These are phyloP conservation scores for Pseudorhombus dupliciocellatus DNA, from an alignment of 2,113 vertebrate species.

Conservation along the genomic window DNA sequence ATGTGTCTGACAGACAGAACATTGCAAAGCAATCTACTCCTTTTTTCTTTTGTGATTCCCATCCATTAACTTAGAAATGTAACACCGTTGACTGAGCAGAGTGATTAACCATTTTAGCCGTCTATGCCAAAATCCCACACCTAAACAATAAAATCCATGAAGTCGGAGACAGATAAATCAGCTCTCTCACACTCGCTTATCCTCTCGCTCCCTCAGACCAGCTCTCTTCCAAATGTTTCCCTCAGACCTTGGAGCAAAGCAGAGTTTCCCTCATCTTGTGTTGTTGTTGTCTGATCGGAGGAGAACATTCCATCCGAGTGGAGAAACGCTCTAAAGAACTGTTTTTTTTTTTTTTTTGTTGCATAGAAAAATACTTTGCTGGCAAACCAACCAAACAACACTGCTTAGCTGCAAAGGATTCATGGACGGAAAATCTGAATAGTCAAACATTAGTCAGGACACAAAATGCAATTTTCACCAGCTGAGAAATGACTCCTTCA, in stretches of 20 bases:
- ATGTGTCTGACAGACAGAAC: conserved; percentile 5
- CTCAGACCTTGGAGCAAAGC: conserved; percentile 45
- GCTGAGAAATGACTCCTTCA: neutral
- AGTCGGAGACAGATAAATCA: conserved; percentile 70
- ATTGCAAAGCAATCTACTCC: neutral
- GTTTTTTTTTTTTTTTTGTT: conserved; percentile 22
- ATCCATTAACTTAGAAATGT: conserved; percentile 61
- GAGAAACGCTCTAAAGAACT: conserved; percentile 3
- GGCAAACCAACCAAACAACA: conserved; percentile 21
- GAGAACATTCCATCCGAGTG: conserved; percentile 40
- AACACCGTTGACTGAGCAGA: conserved; percentile 52
- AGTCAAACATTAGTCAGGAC: neutral
- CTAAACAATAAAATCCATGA: conserved; percentile 63
- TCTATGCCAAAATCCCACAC: conserved; percentile 60
- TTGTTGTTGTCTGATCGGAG: conserved; percentile 58
- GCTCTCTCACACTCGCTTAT: conserved; percentile 50
- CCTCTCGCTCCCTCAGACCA: conserved; percentile 17
- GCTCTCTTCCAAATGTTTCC: conserved; percentile 56
- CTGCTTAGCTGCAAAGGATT: conserved; percentile 4
- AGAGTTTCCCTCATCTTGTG: conserved; percentile 41
- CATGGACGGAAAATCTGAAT: conserved; percentile 6
- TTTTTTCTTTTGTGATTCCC: conserved; percentile 18
- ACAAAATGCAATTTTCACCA: neutral
- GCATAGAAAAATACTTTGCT: conserved; percentile 25
- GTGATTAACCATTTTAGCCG: conserved; percentile 60